These are phyloP conservation scores for Aphrophora alni DNA, from an alignment of 2,888 invertebrate species.

Conservation along the genomic window DNA sequence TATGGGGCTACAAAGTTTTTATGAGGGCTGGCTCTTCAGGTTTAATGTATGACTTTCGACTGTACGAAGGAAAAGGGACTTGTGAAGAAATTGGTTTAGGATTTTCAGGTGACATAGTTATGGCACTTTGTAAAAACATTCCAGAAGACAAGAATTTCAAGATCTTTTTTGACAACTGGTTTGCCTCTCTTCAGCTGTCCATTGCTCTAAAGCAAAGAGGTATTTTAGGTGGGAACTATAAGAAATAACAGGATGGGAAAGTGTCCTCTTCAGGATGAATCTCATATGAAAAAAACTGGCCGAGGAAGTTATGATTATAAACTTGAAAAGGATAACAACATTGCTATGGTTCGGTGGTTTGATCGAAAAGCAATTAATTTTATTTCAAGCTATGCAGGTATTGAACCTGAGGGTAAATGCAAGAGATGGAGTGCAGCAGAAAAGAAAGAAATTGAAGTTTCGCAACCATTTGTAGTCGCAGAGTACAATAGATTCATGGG, in stretches of 20 bases:
- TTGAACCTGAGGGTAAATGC: conserved; percentile 47
- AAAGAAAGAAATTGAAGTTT: conserved; percentile 22
- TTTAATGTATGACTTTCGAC: conserved; percentile 51
- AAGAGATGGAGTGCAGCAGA: conserved; percentile 46
- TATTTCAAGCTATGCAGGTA: conserved; percentile 39
- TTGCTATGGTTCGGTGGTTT: conserved; percentile 47
- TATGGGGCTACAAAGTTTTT: conserved; percentile 36
- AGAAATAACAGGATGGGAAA: neutral
- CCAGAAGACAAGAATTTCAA: conserved; percentile 33
- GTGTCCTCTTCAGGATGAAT: neutral
- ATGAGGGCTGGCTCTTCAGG: conserved; percentile 29
- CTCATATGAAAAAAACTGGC: conserved; percentile 39
- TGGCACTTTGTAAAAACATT: conserved; percentile 35
- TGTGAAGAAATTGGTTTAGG: conserved; percentile 44
- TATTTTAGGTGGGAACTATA: conserved; percentile 41
- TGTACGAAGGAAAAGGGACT: conserved; percentile 50
- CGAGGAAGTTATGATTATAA: conserved; percentile 34
- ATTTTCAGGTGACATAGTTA: conserved; percentile 45
- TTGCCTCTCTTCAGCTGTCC: conserved; percentile 18
- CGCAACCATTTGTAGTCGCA: conserved; percentile 46
- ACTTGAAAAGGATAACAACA: conserved; percentile 27
- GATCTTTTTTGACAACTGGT: conserved; percentile 36
- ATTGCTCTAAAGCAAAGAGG: conserved; percentile 42
- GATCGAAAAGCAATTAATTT: conserved; percentile 50
- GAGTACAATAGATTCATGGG: conserved; percentile 53